A percentile compares a stretch with the other conserved stretches of the same genome.
Evolutionary conservation across 2,888 invertebrate species (phyloP).

Genomic region (Pachliopta kotzebuea): DNA sequence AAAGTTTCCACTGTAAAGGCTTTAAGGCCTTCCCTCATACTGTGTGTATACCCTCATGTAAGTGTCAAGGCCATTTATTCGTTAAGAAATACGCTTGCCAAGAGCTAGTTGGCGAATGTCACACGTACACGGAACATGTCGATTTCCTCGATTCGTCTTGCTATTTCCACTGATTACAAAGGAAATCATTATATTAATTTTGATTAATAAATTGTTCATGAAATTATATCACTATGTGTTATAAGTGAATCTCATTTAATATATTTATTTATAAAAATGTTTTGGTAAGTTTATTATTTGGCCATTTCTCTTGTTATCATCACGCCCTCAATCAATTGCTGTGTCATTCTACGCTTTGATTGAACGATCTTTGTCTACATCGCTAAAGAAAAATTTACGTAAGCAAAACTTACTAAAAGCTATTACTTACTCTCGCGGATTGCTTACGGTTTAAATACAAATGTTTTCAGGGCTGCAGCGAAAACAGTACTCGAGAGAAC

Average conservation of each 20-base stretch:
- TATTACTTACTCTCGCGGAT: too few relatives aligned
- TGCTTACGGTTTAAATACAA: conserved; percentile 1
- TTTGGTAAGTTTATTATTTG: neutral
- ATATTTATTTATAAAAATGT: neutral
- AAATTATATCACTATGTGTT: neutral
- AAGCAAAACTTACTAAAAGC: too few relatives aligned
- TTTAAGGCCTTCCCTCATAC: too few relatives aligned
- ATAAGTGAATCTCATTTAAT: conserved; percentile 17
- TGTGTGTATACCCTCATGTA: too few relatives aligned
- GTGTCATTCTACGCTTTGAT: conserved; percentile 34
- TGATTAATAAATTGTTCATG: neutral
- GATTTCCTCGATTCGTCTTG: too few relatives aligned
- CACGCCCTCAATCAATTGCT: conserved; percentile 18
- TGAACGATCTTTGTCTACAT: conserved; percentile 35
- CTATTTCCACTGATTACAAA: too few relatives aligned
- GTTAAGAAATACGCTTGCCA: too few relatives aligned
- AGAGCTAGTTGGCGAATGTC: too few relatives aligned
- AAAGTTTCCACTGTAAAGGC: too few relatives aligned
- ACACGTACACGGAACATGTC: too few relatives aligned
- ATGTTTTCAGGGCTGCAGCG: conserved; percentile 64
- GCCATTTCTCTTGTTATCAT: neutral
- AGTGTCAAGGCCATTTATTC: too few relatives aligned
- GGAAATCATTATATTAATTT: too few relatives aligned
- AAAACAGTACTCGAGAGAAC: conserved; percentile 82
- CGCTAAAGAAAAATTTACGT: conserved; percentile 39